These are phyloP conservation scores for Platorchestia sp. DNA, from an alignment of 1,140 invertebrate genomes.

Conservation along the genomic window DNA sequence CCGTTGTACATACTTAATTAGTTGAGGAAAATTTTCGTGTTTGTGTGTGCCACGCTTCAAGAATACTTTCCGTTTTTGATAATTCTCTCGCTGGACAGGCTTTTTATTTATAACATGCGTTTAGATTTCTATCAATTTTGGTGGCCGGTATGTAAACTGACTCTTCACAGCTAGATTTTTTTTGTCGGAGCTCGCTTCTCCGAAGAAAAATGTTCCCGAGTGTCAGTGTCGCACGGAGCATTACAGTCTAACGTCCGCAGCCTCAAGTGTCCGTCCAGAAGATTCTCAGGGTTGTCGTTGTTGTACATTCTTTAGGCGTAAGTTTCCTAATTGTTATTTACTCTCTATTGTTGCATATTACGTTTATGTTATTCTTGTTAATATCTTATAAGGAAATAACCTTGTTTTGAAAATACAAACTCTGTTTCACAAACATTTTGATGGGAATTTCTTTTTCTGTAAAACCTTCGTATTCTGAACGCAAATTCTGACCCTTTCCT, in stretches of 20 bases:
- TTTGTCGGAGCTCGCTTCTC: background rate
- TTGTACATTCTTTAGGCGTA: background rate
- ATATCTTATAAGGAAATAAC: background rate
- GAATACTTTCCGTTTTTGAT: background rate
- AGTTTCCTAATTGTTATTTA: slow-evolving; percentile 4
- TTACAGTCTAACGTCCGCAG: background rate
- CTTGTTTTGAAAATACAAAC: background rate
- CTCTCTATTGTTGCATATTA: background rate
- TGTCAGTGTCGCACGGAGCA: background rate
- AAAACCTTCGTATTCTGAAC: too few species aligned
- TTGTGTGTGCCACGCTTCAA: background rate
- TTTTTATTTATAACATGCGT: background rate
- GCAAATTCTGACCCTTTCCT: too few species aligned
- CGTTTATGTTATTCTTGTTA: slow-evolving; percentile 8
- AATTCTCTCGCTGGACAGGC: background rate
- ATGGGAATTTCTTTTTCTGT: background rate
- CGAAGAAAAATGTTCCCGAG: background rate
- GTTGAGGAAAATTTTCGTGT: background rate
- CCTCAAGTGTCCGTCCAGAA: background rate
- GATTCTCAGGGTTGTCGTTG: slow-evolving; percentile 50
- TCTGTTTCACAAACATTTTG: background rate
- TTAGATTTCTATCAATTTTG: background rate
- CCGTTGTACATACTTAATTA: background rate
- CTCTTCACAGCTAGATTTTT: background rate
- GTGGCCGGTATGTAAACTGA: background rate